Percentiles rank a stretch among this genome's conserved stretches.
These are phyloP conservation scores for Sebastes glaucus DNA, from an alignment of 2,797 vertebrate species.

Conservation along the genomic window DNA sequence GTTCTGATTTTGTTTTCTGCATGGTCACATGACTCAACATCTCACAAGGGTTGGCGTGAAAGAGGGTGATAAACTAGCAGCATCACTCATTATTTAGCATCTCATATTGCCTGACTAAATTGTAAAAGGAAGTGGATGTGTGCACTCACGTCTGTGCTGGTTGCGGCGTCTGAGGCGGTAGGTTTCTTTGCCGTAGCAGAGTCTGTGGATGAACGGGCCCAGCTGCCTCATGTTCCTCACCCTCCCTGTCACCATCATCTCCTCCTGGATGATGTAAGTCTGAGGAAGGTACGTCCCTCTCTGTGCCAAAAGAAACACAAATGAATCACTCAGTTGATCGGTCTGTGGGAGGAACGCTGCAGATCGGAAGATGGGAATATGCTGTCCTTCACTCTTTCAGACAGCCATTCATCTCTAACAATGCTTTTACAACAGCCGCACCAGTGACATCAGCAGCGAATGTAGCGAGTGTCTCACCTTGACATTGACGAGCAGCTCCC, in stretches of 20 bases:
- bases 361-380: conserved; percentile 15
- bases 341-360: conserved; percentile 16
- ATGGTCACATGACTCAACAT: conserved; percentile 17
- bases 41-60: conserved; percentile 11
- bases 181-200: conserved; percentile 94
- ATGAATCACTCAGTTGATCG: conserved; percentile 41
- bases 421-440: background rate
- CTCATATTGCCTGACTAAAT: background rate
- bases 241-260: conserved; percentile 91
- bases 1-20: conserved; percentile 13
- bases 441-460: background rate
- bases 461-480: conserved; percentile 82
- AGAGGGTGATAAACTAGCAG: background rate
- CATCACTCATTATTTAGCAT: background rate
- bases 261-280: conserved; percentile 95
- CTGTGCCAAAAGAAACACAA: conserved; percentile 75
- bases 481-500: conserved; percentile 93
- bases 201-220: conserved; percentile 91
- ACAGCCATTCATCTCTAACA: conserved; percentile 15
- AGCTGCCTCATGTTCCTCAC: conserved; percentile 91
- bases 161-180: conserved; percentile 89
- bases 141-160: conserved; percentile 86
- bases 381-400: conserved; percentile 15
- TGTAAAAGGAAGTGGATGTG: background rate
- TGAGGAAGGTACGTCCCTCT: conserved; percentile 93